Percentiles rank a stretch among this genome's conserved stretches.
phyloP scores from a whole-genome alignment of 2,888 invertebrate genomes.

The Notocelia uddmanniana region DNA sequence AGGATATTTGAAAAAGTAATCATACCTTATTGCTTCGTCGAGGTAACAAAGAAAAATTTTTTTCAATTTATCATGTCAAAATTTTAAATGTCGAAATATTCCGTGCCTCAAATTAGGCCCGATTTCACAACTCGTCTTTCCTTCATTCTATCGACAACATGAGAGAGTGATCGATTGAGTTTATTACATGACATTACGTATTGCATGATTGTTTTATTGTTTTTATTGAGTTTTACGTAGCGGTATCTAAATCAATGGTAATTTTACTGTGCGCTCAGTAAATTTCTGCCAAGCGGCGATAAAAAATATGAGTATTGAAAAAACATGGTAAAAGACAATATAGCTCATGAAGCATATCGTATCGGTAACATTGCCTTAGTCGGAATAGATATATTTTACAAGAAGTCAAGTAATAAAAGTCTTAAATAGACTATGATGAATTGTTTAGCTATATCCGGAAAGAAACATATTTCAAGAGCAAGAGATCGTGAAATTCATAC shows the following conservation, averaged over 20 bases:
- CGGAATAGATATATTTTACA: neutral
- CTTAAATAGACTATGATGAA: neutral
- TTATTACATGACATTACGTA: neutral
- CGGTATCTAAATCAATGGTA: neutral
- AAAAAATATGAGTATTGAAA: neutral
- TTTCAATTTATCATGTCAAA: no score
- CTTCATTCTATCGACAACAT: neutral
- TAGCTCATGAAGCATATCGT: constrained; percentile 6
- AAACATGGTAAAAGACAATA: constrained; percentile 8
- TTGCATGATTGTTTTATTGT: neutral
- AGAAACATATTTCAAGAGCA: constrained; percentile 5
- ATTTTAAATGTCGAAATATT: no score
- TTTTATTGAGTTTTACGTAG: neutral
- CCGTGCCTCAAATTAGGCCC: no score
- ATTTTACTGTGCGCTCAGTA: neutral
- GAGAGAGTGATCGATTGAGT: neutral
- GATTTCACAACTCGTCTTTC: no score
- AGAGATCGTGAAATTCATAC: constrained; percentile 21
- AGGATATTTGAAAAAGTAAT: no score
- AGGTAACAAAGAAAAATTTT: no score
- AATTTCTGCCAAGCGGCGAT: neutral
- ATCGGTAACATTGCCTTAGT: constrained; percentile 11
- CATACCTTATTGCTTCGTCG: no score
- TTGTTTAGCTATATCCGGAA: constrained; percentile 6
- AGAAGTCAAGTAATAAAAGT: neutral